phyloP scores from a whole-genome alignment of 1,140 invertebrate species.

The Heliconius nattereri region DNA sequence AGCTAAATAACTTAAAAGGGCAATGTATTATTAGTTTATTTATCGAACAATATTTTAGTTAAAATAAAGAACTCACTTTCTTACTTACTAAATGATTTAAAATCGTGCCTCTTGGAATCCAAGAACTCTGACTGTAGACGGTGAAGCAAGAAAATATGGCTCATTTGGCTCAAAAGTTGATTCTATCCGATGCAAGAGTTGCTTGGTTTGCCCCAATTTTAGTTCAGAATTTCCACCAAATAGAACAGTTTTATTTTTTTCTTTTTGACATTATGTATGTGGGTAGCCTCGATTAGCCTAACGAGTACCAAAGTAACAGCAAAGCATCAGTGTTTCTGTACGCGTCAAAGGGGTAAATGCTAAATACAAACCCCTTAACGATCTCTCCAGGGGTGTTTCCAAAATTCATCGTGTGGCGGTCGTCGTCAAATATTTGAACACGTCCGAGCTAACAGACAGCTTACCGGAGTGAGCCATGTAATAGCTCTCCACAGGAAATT shows the following conservation, averaged over 20 bases:
- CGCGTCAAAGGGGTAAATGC: conserved; percentile 15
- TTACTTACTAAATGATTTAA: too few species aligned
- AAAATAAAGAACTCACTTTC: too few species aligned
- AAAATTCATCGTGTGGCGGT: conserved; percentile 22
- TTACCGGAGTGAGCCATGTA: neutral
- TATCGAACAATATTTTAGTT: too few species aligned
- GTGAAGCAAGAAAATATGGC: too few species aligned
- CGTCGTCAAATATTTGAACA: conserved; percentile 30
- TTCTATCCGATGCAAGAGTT: too few species aligned
- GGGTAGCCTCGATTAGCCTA: neutral
- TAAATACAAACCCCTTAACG: conserved; percentile 18
- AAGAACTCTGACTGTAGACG: too few species aligned
- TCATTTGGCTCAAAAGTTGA: too few species aligned
- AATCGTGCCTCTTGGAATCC: too few species aligned
- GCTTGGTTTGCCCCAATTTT: too few species aligned
- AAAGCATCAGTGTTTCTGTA: neutral
- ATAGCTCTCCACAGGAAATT: conserved; percentile 4
- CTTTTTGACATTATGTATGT: neutral
- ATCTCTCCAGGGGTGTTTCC: conserved; percentile 21
- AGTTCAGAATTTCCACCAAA: neutral
- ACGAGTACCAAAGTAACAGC: conserved; percentile 1
- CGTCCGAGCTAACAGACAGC: conserved; percentile 20
- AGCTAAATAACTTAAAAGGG: too few species aligned
- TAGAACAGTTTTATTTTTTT: neutral
- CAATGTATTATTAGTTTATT: too few species aligned